phyloP scores from a whole-genome alignment of 1,140 invertebrate species.

The Lamellibrachia luymesi region DNA sequence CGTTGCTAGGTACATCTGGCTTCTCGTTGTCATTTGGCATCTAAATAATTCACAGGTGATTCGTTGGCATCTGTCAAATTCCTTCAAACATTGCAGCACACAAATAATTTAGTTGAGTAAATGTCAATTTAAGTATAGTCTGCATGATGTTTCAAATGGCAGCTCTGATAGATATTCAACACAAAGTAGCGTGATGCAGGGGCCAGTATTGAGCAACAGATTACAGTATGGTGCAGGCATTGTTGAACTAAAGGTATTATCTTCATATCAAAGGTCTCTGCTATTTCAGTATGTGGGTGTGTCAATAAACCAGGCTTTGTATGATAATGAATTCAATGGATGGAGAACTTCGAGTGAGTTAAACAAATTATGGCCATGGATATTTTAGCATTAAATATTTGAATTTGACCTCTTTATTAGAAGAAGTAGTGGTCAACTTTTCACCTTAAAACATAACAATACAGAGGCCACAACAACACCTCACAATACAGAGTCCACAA shows the following conservation, averaged over 20 bases:
- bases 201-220: neutral
- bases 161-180: neutral
- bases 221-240: neutral
- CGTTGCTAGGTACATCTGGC: neutral
- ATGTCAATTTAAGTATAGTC: neutral
- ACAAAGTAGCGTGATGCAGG: neutral
- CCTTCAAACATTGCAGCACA: neutral
- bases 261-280: neutral
- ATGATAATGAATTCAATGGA: neutral
- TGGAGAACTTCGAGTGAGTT: neutral
- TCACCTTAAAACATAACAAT: neutral
- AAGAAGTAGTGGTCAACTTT: neutral
- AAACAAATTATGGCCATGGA: neutral
- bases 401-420: neutral
- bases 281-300: neutral
- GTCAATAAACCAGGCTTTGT: neutral
- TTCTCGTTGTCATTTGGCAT: neutral
- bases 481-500: neutral
- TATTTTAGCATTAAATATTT: neutral
- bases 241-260: neutral
- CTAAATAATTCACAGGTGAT: neutral
- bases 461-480: neutral
- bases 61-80: neutral
- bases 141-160: neutral
- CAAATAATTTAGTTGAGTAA: neutral